Evolutionary conservation across 2,113 vertebrate genomes (phyloP).

Genomic region (Verasper variegatus): DNA sequence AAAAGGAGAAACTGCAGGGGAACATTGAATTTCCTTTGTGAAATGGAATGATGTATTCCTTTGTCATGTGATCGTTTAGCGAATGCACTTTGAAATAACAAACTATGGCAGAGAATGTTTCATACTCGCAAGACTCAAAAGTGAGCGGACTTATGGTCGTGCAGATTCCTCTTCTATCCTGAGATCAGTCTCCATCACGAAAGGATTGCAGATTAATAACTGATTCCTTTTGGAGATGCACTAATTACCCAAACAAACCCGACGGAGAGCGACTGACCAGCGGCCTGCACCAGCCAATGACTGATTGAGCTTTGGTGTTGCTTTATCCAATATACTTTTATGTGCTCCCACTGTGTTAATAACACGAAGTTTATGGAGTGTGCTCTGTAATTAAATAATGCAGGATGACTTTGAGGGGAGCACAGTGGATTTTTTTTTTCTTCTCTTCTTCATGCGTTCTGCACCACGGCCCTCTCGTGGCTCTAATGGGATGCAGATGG

Average conservation of each 20-base stretch:
- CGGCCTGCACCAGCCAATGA: constrained; percentile 22
- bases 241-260: constrained; percentile 20
- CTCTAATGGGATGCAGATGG: constrained; percentile 79
- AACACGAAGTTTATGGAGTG: constrained; percentile 75
- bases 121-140: no score
- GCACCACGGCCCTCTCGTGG: constrained; percentile 58
- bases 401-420: constrained; percentile 65
- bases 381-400: constrained; percentile 74
- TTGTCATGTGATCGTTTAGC: not conserved
- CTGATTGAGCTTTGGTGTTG: constrained; percentile 46
- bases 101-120: no score
- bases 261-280: not conserved
- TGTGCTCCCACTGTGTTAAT: constrained; percentile 71
- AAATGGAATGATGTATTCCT: not conserved
- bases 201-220: no score
- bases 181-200: no score
- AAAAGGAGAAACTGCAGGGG: not conserved
- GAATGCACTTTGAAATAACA: no score
- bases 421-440: constrained; percentile 23
- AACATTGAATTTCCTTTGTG: not conserved
- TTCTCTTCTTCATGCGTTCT: constrained; percentile 21
- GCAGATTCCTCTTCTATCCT: no score
- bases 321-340: constrained; percentile 74
- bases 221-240: not conserved
- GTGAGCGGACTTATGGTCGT: no score